Evolutionary conservation across 2,888 invertebrate species (phyloP).

Genomic region (Microctonus brassicae): DNA sequence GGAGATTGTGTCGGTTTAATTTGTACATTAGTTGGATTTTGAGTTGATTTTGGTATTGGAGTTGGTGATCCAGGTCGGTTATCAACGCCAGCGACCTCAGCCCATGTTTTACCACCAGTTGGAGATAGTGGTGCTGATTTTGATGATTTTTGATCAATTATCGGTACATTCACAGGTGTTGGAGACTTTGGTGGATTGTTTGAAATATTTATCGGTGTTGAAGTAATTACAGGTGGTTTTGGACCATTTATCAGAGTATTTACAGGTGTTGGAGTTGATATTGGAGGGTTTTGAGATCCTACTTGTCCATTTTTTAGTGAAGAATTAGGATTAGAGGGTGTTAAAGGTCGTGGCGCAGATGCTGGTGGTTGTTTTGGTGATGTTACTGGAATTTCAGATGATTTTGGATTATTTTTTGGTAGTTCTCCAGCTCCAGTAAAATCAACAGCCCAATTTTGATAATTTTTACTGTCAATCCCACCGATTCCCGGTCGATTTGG

Average conservation of each 20-base stretch:
- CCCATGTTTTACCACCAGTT: slow-evolving; percentile 53
- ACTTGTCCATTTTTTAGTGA: neutral
- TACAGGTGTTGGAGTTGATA: neutral
- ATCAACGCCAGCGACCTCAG: slow-evolving; percentile 54
- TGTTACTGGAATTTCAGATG: neutral
- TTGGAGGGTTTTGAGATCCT: neutral
- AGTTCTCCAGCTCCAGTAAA: slow-evolving; percentile 60
- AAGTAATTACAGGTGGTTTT: neutral
- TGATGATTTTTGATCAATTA: slow-evolving; percentile 22
- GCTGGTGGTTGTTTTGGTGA: slow-evolving; percentile 32
- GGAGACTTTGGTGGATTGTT: neutral
- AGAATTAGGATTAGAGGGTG: too few relatives aligned
- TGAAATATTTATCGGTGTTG: neutral
- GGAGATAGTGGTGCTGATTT: slow-evolving; percentile 32
- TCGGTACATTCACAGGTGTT: slow-evolving; percentile 2
- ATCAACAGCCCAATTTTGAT: slow-evolving; percentile 62
- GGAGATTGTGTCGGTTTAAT: slow-evolving; percentile 22
- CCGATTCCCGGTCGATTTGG: slow-evolving; percentile 52
- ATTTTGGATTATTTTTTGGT: slow-evolving; percentile 43
- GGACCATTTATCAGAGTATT: neutral
- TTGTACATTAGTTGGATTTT: slow-evolving; percentile 29
- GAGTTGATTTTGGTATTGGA: slow-evolving; percentile 43
- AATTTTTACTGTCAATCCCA: slow-evolving; percentile 51
- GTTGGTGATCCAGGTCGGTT: slow-evolving; percentile 51
- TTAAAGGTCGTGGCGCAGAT: slow-evolving; percentile 7